phyloP scores from a whole-genome alignment of 2,797 vertebrate species.

The Cephalopachus bancanus region DNA sequence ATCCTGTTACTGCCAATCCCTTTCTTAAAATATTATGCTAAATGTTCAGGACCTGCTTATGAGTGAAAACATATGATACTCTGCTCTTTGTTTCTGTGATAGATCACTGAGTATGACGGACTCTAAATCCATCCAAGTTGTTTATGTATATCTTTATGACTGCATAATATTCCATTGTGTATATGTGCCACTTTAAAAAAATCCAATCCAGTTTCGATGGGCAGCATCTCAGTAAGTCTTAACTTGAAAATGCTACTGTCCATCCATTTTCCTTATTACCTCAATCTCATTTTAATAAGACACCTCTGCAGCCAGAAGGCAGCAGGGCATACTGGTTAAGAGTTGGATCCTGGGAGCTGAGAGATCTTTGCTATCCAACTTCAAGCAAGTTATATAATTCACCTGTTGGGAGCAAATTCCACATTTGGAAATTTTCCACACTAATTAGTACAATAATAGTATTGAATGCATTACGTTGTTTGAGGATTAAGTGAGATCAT shows the following conservation, averaged over 20 bases:
- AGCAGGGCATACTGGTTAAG: neutral
- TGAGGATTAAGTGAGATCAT: neutral
- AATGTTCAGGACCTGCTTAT: no score
- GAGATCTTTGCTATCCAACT: neutral
- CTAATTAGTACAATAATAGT: neutral
- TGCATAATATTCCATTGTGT: no score
- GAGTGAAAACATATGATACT: no score
- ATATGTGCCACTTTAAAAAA: no score
- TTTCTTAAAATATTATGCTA: no score
- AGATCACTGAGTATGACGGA: no score
- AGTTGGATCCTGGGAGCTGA: neutral
- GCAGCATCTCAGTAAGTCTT: neutral
- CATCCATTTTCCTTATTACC: neutral
- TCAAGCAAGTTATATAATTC: neutral
- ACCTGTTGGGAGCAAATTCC: neutral
- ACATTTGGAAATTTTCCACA: neutral
- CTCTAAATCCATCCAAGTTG: no score
- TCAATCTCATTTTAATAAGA: neutral
- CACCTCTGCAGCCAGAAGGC: neutral
- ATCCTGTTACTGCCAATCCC: no score
- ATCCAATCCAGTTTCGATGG: no score
- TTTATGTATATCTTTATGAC: no score
- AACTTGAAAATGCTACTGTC: neutral
- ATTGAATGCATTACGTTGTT: neutral
- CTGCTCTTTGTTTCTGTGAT: no score